Conservation (phyloP, 2,888 invertebrate species). For the Conchocele bisecta region DNA sequence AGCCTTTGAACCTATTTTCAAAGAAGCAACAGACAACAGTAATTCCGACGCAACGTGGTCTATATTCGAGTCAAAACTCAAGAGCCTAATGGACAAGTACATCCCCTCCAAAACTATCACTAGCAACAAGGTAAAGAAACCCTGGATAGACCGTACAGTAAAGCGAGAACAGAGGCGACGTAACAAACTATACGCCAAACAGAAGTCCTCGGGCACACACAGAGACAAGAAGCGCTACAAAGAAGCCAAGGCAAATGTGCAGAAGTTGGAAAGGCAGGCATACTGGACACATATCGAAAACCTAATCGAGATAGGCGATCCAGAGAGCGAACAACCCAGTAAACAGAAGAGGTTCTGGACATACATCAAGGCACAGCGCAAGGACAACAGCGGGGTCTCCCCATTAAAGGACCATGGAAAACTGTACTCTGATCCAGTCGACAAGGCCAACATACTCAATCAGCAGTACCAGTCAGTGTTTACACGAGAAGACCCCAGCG, state of each 20-base stretch:
- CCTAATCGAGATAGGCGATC: conserved; percentile 13
- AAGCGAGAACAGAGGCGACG: neutral
- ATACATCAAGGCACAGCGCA: conserved; percentile 7
- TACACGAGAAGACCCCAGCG: neutral
- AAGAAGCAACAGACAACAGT: no score
- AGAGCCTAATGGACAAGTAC: neutral
- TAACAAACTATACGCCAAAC: neutral
- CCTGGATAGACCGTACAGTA: neutral
- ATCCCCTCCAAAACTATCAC: neutral
- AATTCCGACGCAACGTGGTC: neutral
- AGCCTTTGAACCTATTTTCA: neutral
- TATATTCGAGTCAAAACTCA: neutral
- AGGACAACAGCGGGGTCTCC: conserved; percentile 6
- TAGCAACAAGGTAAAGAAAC: neutral
- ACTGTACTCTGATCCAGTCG: neutral
- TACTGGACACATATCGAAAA: conserved; percentile 3
- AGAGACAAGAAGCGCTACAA: neutral
- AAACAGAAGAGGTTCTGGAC: conserved; percentile 24
- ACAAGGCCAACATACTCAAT: conserved; percentile 3
- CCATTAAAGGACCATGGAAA: conserved; percentile 6
- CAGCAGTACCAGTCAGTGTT: conserved; percentile 1
- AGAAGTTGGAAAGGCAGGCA: neutral
- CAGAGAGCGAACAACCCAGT: neutral
- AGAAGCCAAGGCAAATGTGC: neutral
- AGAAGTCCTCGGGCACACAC: neutral